A percentile compares a stretch with the other conserved stretches of the same genome.
These are phyloP conservation scores for Pardosa pseudoannulata DNA, from an alignment of 2,888 invertebrate species.

Conservation along the genomic window DNA sequence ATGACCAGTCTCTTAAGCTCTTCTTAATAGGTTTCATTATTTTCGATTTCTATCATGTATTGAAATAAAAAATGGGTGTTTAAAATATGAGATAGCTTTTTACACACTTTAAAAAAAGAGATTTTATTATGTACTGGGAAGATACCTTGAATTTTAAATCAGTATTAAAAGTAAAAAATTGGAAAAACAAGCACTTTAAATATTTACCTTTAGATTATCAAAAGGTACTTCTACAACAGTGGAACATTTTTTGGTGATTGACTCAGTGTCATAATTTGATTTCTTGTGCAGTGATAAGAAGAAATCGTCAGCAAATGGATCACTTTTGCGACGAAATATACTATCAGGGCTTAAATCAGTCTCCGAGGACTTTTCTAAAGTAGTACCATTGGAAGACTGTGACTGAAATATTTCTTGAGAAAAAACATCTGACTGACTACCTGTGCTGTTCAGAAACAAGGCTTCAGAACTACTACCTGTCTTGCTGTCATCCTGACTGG, in stretches of 20 bases:
- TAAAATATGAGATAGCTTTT: too few relatives aligned
- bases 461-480: conserved; percentile 40
- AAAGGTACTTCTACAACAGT: conserved; percentile 1
- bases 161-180: background rate
- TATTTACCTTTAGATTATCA: conserved; percentile 6
- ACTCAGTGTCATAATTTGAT: background rate
- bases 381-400: conserved; percentile 15
- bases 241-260: background rate
- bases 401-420: background rate
- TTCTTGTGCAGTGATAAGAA: conserved; percentile 62
- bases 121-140: too few relatives aligned
- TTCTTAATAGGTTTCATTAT: too few relatives aligned
- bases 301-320: conserved; percentile 72
- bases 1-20: too few relatives aligned
- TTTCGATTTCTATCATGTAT: too few relatives aligned
- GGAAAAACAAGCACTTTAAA: background rate
- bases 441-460: conserved; percentile 32
- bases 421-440: conserved; percentile 34
- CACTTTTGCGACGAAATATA: conserved; percentile 65
- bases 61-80: too few relatives aligned
- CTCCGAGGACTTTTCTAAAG: background rate
- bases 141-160: too few relatives aligned
- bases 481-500: conserved; percentile 26
- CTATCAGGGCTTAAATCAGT: conserved; percentile 51
- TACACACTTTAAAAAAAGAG: too few relatives aligned